Evolutionary conservation across 2,888 invertebrate species (phyloP).

Genomic region (Nyleta sp.): DNA sequence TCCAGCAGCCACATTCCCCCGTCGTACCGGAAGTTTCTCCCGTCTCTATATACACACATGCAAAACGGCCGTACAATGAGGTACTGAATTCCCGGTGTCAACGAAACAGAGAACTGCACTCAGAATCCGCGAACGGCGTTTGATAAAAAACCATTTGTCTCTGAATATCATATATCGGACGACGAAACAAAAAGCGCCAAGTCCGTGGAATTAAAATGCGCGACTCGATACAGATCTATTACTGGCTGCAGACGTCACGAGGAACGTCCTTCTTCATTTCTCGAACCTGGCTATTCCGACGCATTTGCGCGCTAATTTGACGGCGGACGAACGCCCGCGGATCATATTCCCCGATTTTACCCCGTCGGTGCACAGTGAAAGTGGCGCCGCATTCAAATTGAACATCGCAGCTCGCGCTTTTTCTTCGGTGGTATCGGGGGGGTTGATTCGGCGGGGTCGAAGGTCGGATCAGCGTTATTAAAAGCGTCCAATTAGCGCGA

Average conservation of each 20-base stretch:
- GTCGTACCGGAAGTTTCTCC: constrained; percentile 66
- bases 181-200: constrained; percentile 3
- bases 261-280: constrained; percentile 31
- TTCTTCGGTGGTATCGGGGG: too few species aligned
- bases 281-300: not conserved
- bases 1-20: constrained; percentile 59
- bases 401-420: too few species aligned
- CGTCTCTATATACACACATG: constrained; percentile 38
- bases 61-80: constrained; percentile 62
- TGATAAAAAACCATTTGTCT: constrained; percentile 22
- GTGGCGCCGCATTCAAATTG: too few species aligned
- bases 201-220: constrained; percentile 17
- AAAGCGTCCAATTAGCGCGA: constrained; percentile 31
- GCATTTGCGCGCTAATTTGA: constrained; percentile 16
- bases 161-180: not conserved
- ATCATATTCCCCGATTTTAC: too few species aligned
- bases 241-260: not conserved
- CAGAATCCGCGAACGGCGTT: constrained; percentile 52
- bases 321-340: too few species aligned
- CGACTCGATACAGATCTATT: not conserved
- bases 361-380: too few species aligned
- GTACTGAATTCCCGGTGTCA: constrained; percentile 70
- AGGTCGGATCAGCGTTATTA: constrained; percentile 12
- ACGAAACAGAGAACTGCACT: constrained; percentile 76
- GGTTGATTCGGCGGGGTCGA: too few species aligned